Evolutionary conservation across 2,888 invertebrate species (phyloP).

Genomic region (Agrotis ipsilon): DNA sequence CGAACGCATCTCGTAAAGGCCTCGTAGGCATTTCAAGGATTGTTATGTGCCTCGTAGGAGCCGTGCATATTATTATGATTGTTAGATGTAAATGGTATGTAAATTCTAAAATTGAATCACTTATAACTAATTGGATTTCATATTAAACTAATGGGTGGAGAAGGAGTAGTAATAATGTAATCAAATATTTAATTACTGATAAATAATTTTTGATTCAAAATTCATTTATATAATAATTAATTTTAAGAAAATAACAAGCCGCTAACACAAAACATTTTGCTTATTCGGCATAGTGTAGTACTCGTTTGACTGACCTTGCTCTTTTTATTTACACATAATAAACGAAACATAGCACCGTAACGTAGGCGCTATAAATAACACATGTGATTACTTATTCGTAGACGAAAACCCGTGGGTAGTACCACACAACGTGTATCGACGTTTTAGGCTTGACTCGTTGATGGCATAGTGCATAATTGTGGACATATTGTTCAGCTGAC

Average conservation of each 20-base stretch:
- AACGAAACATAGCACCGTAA: constrained; percentile 4
- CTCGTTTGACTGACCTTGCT: constrained; percentile 20
- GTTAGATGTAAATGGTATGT: too few species aligned
- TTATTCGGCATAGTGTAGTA: constrained; percentile 4
- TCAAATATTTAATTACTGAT: too few species aligned
- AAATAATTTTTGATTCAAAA: too few species aligned
- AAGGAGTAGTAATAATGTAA: too few species aligned
- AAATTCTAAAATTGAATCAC: too few species aligned
- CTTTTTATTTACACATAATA: constrained; percentile 26
- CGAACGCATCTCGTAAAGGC: not conserved
- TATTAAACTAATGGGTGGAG: too few species aligned
- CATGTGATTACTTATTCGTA: constrained; percentile 36
- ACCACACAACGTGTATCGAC: constrained; percentile 36
- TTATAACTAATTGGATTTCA: too few species aligned
- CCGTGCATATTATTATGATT: too few species aligned
- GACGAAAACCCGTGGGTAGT: constrained; percentile 39
- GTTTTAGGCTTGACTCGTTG: constrained; percentile 33
- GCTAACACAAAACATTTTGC: not conserved
- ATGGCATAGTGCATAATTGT: constrained; percentile 2
- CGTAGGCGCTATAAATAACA: constrained; percentile 33
- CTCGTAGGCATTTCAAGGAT: not conserved
- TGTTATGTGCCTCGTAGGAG: too few species aligned
- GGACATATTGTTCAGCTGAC: constrained; percentile 16
- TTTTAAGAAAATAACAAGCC: too few species aligned
- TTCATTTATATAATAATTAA: too few species aligned